Evolutionary conservation across 2,113 vertebrate species (phyloP), one percentile per base, ranked within the genome.

Genomic region (Muscicapa adusta): DNA sequence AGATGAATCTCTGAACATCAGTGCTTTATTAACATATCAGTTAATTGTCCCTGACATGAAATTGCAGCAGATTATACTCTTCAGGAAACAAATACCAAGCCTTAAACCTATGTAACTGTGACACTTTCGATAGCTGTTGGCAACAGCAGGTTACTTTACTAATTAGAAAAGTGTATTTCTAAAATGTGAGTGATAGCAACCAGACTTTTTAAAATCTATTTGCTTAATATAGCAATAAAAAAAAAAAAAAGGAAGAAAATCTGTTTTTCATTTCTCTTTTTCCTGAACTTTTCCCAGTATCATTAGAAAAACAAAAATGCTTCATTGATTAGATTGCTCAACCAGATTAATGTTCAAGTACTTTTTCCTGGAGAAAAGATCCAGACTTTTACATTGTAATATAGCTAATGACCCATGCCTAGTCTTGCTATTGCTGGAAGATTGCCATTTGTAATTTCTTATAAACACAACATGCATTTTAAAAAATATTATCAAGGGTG

Each of bases 341-440:
- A 85, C 62, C 70, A 91, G 61, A 79, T 85, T 91, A 95, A 91
- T 94, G 20, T 91, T 93, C 66, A 70, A 54, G 51, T 66, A 61
- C 31, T 38, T 95, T 96, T 89, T 92, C 74, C 42, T 51, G 47
- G 47, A 95, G 87, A 93, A 61, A 76, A 76, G 50, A 75, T 89
- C 42, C 79, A 68, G 74, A 73, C 31, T 87, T 93, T 58, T 68
- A 78, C 33, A 47, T 54, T 85, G 33, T 45, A 94, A 94, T 92
- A 54, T 29, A 89, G 66, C 26, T 94, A 95, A 94, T 85, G 91
- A 81, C 58, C 87, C 87, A 29, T 95, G 89, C n/a, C 57, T 75
- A 53, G 61, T 47, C 70, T 82, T 88, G 50, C 50, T 91, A 7
- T 82, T 94, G 73, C 79, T 91, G 54, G 40, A 78, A 92, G 76